Evolutionary conservation across 2,888 invertebrate genomes (phyloP).

Genomic region (Eucera pruinosa): DNA sequence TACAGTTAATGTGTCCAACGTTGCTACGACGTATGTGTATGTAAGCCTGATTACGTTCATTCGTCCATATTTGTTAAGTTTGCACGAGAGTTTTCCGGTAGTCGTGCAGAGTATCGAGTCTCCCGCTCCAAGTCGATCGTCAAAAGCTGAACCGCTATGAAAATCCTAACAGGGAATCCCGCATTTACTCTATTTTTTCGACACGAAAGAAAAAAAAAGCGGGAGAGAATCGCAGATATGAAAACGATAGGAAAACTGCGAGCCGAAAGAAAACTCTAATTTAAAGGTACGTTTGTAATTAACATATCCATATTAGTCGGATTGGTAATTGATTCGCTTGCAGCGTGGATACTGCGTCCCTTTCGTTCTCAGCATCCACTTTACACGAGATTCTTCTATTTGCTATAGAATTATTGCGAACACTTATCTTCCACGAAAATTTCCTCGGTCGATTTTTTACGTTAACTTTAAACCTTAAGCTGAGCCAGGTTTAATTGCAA

Average conservation of each 20-base stretch:
- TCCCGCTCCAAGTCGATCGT: slow-evolving; percentile 42
- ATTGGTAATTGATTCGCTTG: background rate
- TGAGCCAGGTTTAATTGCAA: too few relatives aligned
- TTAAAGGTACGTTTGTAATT: slow-evolving; percentile 15
- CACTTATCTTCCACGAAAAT: slow-evolving; percentile 6
- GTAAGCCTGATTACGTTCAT: slow-evolving; percentile 61
- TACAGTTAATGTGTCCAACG: slow-evolving; percentile 61
- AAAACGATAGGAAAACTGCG: background rate
- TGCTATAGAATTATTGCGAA: slow-evolving; percentile 1
- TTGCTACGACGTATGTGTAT: slow-evolving; percentile 51
- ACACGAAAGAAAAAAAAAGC: background rate
- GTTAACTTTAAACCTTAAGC: too few relatives aligned
- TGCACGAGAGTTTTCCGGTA: slow-evolving; percentile 50
- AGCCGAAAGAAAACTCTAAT: slow-evolving; percentile 19
- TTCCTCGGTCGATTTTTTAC: background rate
- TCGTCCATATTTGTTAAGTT: slow-evolving; percentile 71
- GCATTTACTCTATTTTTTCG: background rate
- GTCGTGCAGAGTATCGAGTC: slow-evolving; percentile 46
- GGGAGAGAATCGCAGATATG: background rate
- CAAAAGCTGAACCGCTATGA: slow-evolving; percentile 28
- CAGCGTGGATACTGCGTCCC: background rate
- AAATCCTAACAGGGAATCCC: background rate
- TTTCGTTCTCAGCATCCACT: background rate
- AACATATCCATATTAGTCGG: background rate
- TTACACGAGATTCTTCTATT: background rate